phyloP scores from a whole-genome alignment of 2,888 invertebrate genomes.

The Conops quadrifasciatus region DNA sequence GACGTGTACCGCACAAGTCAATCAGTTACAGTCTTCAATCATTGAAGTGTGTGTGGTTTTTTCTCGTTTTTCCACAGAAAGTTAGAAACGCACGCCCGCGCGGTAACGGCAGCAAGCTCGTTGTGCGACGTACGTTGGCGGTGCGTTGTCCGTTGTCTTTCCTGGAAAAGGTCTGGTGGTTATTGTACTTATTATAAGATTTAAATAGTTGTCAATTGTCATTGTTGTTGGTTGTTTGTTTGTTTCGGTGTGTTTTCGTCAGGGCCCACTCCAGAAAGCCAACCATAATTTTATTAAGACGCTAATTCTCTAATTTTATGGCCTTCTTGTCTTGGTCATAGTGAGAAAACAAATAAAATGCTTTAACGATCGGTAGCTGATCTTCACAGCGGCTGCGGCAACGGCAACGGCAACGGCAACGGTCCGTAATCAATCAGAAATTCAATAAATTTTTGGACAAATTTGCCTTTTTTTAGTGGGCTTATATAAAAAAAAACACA shows the following conservation, averaged over 20 bases:
- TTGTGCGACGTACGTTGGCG: neutral
- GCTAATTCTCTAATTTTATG: conserved; percentile 28
- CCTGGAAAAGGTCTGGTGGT: conserved; percentile 12
- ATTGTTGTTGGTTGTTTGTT: neutral
- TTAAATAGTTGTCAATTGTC: neutral
- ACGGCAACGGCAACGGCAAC: too few species aligned
- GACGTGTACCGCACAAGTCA: conserved; percentile 47
- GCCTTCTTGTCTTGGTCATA: neutral
- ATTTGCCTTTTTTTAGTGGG: conserved; percentile 20
- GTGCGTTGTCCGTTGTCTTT: neutral
- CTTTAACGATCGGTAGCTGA: conserved; percentile 32
- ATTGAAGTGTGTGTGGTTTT: too few species aligned
- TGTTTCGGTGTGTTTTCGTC: neutral
- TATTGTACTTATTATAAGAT: too few species aligned
- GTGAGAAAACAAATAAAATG: neutral
- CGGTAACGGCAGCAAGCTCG: neutral
- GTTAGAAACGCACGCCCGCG: too few species aligned
- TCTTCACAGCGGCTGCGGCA: conserved; percentile 18
- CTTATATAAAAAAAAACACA: neutral
- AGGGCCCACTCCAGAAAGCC: neutral
- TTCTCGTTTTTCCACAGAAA: too few species aligned
- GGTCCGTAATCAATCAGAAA: conserved; percentile 19
- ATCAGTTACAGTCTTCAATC: conserved; percentile 53
- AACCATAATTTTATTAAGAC: conserved; percentile 31
- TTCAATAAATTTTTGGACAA: conserved; percentile 32